Evolutionary conservation across 2,797 vertebrate species (phyloP).

Genomic region (Strix occidentalis): DNA sequence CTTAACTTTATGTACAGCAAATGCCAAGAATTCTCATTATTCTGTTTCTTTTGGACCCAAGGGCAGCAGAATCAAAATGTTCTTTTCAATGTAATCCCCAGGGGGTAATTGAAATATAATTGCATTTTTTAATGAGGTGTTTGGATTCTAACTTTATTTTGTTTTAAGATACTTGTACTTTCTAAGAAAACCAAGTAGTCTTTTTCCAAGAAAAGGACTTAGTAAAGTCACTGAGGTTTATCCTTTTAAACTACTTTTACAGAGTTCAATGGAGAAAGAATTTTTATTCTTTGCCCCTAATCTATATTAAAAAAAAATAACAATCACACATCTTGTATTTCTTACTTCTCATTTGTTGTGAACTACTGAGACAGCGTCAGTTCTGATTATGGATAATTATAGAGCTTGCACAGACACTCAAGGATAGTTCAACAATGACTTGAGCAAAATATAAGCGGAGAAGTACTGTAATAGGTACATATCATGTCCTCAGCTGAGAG

Average conservation of each 20-base stretch:
- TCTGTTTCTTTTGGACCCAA: conserved; percentile 31
- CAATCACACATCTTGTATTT: not conserved
- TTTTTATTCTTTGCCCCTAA: not conserved
- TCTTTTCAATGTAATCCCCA: not conserved
- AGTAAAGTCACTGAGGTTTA: not conserved
- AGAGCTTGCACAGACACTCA: not conserved
- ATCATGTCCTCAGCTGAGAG: not conserved
- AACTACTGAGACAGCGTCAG: not conserved
- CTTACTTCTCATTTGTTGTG: not conserved
- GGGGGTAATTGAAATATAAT: not conserved
- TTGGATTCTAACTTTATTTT: not conserved
- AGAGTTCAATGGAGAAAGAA: not conserved
- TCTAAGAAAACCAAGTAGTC: not conserved
- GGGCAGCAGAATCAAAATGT: not conserved
- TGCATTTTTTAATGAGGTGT: not conserved
- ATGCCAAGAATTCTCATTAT: conserved; percentile 16
- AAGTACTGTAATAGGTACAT: not conserved
- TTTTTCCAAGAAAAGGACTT: not conserved
- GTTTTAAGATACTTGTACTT: not conserved
- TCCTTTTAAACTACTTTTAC: not conserved
- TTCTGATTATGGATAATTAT: not conserved
- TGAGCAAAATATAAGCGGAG: not conserved
- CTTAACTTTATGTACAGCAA: conserved; percentile 25
- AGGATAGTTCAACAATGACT: not conserved
- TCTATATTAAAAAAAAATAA: not conserved